Conservation (phyloP, 2,797 vertebrate species). For the Rhynchonycteris naso region DNA sequence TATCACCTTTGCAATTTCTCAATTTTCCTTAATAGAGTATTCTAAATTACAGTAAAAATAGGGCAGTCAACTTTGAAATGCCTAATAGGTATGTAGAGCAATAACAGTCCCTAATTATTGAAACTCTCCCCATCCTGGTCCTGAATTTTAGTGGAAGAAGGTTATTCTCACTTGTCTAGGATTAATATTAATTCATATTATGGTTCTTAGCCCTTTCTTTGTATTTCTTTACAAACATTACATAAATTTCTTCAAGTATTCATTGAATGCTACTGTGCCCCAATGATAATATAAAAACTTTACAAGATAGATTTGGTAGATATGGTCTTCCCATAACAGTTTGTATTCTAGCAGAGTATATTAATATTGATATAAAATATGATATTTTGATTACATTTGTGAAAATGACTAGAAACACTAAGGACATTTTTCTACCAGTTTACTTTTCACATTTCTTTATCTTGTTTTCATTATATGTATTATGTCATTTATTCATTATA, state of each 20-base stretch:
- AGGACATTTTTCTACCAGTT: background rate
- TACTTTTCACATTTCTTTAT: background rate
- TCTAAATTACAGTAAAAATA: background rate
- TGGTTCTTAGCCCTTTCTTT: background rate
- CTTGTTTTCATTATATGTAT: background rate
- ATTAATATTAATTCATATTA: background rate
- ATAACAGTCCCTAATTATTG: background rate
- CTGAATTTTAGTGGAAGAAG: background rate
- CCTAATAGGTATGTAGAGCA: background rate
- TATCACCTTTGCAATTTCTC: background rate
- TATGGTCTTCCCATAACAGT: background rate
- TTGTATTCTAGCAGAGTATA: background rate
- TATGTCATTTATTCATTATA: background rate
- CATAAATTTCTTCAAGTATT: background rate
- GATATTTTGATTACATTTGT: background rate
- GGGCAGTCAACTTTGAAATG: background rate
- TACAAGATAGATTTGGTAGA: background rate
- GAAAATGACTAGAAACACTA: background rate
- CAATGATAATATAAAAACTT: background rate
- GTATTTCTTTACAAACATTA: background rate
- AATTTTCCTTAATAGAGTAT: background rate
- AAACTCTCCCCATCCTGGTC: background rate
- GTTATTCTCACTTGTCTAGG: background rate
- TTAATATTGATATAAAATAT: background rate
- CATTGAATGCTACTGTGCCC: background rate